phyloP scores from a whole-genome alignment of 1,140 invertebrate genomes.

The Penaeus chinensis region DNA sequence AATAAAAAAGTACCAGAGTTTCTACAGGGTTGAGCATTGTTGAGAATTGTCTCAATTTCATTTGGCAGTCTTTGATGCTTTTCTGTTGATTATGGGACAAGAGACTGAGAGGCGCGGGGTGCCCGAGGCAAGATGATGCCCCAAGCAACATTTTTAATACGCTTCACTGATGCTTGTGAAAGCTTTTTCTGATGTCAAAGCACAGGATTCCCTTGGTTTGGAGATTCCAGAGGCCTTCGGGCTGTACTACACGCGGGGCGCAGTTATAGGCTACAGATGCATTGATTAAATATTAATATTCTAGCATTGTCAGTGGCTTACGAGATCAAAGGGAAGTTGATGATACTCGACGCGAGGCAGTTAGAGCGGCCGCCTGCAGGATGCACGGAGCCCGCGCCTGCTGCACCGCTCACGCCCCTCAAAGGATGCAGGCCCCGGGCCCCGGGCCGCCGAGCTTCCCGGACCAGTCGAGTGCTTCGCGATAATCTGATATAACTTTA shows the following conservation, averaged over 20 bases:
- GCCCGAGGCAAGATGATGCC: slow-evolving; percentile 25
- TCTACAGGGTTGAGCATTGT: slow-evolving; percentile 54
- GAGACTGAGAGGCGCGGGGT: slow-evolving; percentile 1
- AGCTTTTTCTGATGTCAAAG: background rate
- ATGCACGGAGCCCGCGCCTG: background rate
- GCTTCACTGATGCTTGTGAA: slow-evolving; percentile 23
- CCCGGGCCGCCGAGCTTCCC: too few relatives aligned
- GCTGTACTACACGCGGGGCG: background rate
- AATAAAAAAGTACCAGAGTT: slow-evolving; percentile 40
- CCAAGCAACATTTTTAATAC: background rate
- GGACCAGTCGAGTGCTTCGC: too few relatives aligned
- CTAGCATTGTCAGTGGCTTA: background rate
- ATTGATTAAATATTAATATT: background rate
- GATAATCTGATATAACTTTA: too few relatives aligned
- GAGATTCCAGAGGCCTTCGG: background rate
- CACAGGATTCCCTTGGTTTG: background rate
- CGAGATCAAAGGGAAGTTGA: slow-evolving; percentile 1
- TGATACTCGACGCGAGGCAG: background rate
- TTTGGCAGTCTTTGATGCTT: slow-evolving; percentile 54
- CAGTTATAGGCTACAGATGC: background rate
- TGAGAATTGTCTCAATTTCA: slow-evolving; percentile 58
- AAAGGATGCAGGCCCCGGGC: too few relatives aligned
- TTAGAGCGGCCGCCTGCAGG: too few relatives aligned
- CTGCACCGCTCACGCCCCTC: background rate
- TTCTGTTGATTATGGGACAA: slow-evolving; percentile 52